These are phyloP conservation scores for Chionoecetes opilio DNA, from an alignment of 1,140 invertebrate species.

Conservation along the genomic window DNA sequence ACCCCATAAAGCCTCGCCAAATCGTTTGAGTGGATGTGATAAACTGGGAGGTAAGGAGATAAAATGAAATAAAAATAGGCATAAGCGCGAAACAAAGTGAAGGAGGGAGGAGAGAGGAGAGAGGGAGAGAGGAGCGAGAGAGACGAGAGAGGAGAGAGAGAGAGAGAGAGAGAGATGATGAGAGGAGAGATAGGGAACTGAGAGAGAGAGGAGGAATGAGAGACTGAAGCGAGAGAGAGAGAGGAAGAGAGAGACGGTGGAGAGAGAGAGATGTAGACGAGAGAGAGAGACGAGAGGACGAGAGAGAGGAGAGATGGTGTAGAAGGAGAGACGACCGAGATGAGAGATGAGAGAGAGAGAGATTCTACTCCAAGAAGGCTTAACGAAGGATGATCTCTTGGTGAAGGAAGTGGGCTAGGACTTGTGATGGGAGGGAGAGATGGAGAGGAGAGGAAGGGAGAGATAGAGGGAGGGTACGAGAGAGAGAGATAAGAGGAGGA, in stretches of 20 bases:
- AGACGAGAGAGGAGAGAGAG: conserved; percentile 2
- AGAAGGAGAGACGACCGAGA: not conserved
- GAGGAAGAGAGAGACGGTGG: not conserved
- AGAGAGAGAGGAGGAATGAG: not conserved
- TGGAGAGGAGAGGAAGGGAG: not conserved
- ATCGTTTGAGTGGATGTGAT: not conserved
- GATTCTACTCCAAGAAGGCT: not conserved
- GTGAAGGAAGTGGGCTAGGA: conserved; percentile 18
- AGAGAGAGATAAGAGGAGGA: not conserved
- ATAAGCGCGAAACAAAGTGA: conserved; percentile 50
- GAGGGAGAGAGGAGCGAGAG: conserved; percentile 47
- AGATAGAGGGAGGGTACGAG: not conserved
- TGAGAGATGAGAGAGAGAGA: not conserved
- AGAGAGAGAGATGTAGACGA: not conserved
- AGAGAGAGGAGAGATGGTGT: not conserved
- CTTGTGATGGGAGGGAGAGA: not conserved
- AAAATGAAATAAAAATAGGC: conserved; percentile 5
- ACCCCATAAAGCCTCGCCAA: not conserved
- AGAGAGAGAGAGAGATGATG: conserved; percentile 1
- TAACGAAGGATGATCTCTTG: conserved; percentile 49
- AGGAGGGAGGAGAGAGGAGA: conserved; percentile 45
- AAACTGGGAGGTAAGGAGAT: not conserved
- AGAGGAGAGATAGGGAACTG: not conserved
- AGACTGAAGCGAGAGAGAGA: not conserved
- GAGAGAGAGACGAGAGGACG: conserved; percentile 8